A percentile compares a stretch with the other conserved stretches of the same genome.
Evolutionary conservation across 2,888 invertebrate species (phyloP).

Genomic region (Metellina segmentata): DNA sequence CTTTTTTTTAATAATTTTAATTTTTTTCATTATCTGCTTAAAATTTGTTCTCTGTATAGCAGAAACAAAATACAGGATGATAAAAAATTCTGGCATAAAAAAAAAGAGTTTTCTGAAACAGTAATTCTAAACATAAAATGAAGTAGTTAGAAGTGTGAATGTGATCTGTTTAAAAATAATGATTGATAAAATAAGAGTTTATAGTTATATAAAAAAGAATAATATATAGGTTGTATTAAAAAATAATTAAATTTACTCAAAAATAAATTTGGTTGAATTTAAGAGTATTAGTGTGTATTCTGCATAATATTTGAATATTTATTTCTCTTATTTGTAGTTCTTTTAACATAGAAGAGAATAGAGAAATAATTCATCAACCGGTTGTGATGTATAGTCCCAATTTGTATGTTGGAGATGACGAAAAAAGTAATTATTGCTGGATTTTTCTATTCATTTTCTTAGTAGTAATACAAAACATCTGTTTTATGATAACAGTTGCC

Average conservation of each 20-base stretch:
- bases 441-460: neutral
- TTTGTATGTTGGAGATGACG: conserved; percentile 57
- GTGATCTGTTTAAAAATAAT: too few relatives aligned
- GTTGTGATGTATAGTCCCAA: conserved; percentile 67
- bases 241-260: neutral
- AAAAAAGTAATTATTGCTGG: conserved; percentile 36
- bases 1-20: too few relatives aligned
- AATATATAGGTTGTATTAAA: neutral
- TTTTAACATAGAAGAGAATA: conserved; percentile 55
- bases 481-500: too few relatives aligned
- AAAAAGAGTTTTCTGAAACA: neutral
- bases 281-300: neutral
- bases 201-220: neutral
- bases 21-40: neutral
- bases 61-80: neutral
- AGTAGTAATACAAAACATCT: too few relatives aligned
- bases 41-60: neutral
- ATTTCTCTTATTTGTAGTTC: conserved; percentile 48
- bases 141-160: too few relatives aligned
- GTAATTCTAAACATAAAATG: neutral
- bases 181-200: neutral
- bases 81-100: neutral
- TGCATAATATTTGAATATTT: neutral
- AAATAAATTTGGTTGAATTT: neutral
- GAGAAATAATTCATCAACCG: conserved; percentile 63